Evolutionary conservation across 2,888 invertebrate genomes (phyloP).

Genomic region (Imbricaverruca yamaguchii): DNA sequence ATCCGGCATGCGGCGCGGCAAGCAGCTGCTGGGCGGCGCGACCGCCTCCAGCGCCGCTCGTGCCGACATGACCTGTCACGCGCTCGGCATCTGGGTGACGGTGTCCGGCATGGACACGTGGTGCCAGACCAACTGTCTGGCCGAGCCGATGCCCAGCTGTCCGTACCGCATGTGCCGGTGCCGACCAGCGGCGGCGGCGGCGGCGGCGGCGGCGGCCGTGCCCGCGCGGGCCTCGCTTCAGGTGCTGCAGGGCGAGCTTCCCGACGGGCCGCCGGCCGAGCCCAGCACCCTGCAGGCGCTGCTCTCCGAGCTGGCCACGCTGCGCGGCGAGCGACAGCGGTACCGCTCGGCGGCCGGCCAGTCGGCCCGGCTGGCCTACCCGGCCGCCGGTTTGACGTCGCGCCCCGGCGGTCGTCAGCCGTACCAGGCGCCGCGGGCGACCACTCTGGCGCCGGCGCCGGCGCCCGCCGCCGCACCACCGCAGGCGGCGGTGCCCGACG

Average conservation of each 20-base stretch:
- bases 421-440: not conserved
- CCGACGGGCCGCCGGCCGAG: not conserved
- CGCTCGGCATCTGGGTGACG: slow-evolving; percentile 24
- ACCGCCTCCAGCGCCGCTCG: too few species aligned
- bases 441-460: not conserved
- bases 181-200: slow-evolving; percentile 37
- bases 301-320: not conserved
- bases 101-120: slow-evolving; percentile 28
- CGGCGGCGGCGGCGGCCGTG: not conserved
- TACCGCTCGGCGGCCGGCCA: not conserved
- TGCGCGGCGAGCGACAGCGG: not conserved
- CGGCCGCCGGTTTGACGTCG: too few species aligned
- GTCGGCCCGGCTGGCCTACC: not conserved
- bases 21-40: not conserved
- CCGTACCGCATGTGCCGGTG: slow-evolving; percentile 55
- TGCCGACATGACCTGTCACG: not conserved
- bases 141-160: slow-evolving; percentile 57
- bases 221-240: not conserved
- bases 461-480: not conserved
- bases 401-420: not conserved
- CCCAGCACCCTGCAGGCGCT: not conserved
- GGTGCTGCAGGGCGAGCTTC: slow-evolving; percentile 4
- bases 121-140: slow-evolving; percentile 36
- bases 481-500: not conserved
- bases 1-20: not conserved